Evolutionary conservation across 2,113 vertebrate genomes (phyloP), one percentile per base, ranked within the genome.

Genomic region (Embiotoca jacksoni): DNA sequence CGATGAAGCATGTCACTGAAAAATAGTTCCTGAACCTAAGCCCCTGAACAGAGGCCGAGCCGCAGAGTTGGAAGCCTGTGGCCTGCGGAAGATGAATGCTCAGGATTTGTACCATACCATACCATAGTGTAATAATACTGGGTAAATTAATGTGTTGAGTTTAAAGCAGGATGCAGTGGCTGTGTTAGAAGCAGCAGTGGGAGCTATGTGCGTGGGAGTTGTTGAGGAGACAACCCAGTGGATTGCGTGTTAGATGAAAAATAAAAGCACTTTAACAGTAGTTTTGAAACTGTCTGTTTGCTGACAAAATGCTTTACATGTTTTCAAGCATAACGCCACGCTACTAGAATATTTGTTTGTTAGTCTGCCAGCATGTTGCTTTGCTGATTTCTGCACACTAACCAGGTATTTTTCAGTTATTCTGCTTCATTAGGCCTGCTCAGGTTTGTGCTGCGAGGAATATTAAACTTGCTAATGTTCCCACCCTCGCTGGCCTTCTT

Each of bases 41-140:
- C 65, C 52, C 32, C 50, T 1, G 5, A 72, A 62, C 62, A 56
- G 74, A 49, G 15, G 62, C 61, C 68, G 36, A 55, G 4, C 37
- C 37, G 49, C 57, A 6, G 73, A 72, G 58, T 15, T 5, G 52
- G 62, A 37, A 56, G 62, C 57, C 39, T 65, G 13, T 16, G 9
- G 8, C 46, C 65, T 3, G n/a, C 72, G 78, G 68, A 77, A 75
- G 78, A 87, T 75, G 75, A 69, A 87, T 84, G 75, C 30, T 33
- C 30, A 71, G 72, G 81, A 73, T 73, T 69, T 79, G 75, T 63
- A 65, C 53, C 44, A 2, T 47, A 47, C 52, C 9, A 10, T 54
- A 6, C n/a, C 23, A 7, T 64, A 44, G 58, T 57, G 69, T 4
- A 46, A 78, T 57, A 58, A 39, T 3, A 31, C 58, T 7, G 7